Evolutionary conservation across 2,888 invertebrate species (phyloP), one percentile per base, ranked within the genome.

Genomic region (Meliscaeva auricollis): DNA sequence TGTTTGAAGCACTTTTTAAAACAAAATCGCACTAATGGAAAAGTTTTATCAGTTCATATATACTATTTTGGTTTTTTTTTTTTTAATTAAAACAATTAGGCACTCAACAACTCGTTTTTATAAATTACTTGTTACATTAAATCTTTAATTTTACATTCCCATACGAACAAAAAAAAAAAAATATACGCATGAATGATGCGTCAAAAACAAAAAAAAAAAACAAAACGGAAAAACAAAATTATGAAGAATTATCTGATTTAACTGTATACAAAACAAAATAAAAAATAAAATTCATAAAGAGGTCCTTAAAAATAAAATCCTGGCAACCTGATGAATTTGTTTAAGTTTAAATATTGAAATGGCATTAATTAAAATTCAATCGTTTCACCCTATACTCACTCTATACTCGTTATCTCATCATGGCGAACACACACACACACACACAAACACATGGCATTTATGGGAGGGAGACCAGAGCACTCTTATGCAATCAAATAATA

Each of bases 351-450:
- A 81, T 81, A 70, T 72, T 56, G 26, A 76, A 50, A 75, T 52
- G 54, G 48, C 64, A 79, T 75, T 84, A 84, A 84, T 84, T 84
- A 75, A 79, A 70, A 76, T 80, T 75, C 75, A 76, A 76, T 76
- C 74, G 52, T 26, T 46, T 41, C 20, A 50, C 48, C 54, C 50
- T 7, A 46, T 7, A 15, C 5, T 11, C 56, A 1, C 38, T 9
- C 7, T 8, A 22, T 11, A 50, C 22, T 68, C 62, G 74, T 66
- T 66, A 60, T 56, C 50, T 17, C 69, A 35, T 44, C 60, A 9
- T 38, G 15, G 26, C 46, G 15, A 9, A 13, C 22, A 41, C 8
- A 60, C n/a, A n/a, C n/a, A n/a, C 20, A 32, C 46, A 32, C 35
- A 9, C 35, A 35, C 9, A 32, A 32, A 7, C 7, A 35, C 30